Evolutionary conservation across 1,140 invertebrate species (phyloP), one percentile per base, ranked within the genome.

Genomic region (Micrasema longulum): DNA sequence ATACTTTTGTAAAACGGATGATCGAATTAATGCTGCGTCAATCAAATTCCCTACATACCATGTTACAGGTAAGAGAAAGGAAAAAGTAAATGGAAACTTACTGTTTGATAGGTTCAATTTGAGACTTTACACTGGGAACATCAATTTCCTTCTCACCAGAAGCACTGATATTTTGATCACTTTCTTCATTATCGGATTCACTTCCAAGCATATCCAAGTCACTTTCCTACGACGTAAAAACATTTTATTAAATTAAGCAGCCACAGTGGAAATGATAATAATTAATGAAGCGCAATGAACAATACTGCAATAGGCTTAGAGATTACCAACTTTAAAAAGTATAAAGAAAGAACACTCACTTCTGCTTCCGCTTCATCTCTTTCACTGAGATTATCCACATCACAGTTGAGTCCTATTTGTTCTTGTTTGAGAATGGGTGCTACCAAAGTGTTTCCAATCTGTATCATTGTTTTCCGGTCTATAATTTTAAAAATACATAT

Each of bases 311-410:
- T n/a, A n/a, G n/a, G n/a, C n/a, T n/a, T n/a, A n/a, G 1, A 57
- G n/a, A 36, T 1, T 14, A 31, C 23, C 31, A 38, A 12, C 23
- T 35, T 18, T 11, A 60, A 3, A 57, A 2, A 7, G 7, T 31
- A 7, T 31, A 31, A 60, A 38, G 20, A 18, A 38, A 7, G 18
- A 41, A 16, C 14, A 36, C 23, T 86, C 77, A 91, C 90, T 78
- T 93, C 92, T 7, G 91, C 92, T 80, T 94, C 92, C 9, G 92
- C 93, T 82, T 95, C 93, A 80, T 95, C 93, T 60, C 92, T 86
- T 76, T 94, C 92, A 79, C 89, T 90, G 23, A 90, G 87, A 71
- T 88, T 88, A 76, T 92, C 91, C 52, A 91, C 91, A 26, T 87
- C 87, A 77, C 88, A 69, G 87, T 89, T 77, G 91, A 86, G 48